phyloP scores from a whole-genome alignment of 2,888 invertebrate genomes.

The Hyposoter didymator region DNA sequence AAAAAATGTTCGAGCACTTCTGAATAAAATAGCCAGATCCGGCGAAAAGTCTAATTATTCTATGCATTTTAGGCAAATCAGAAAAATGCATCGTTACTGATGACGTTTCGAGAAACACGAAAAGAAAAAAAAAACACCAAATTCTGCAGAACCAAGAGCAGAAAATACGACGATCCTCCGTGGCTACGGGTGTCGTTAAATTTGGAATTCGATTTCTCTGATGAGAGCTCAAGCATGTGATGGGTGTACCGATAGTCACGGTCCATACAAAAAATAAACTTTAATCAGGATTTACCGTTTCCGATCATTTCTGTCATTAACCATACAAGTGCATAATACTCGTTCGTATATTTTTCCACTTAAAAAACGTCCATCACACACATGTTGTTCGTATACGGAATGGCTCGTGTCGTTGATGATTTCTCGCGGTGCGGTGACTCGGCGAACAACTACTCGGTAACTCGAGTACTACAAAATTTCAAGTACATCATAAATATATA shows the following conservation, averaged over 20 bases:
- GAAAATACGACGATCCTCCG: neutral
- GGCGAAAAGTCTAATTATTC: too few relatives aligned
- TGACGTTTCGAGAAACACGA: too few relatives aligned
- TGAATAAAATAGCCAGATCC: too few relatives aligned
- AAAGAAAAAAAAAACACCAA: neutral
- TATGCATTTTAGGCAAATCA: too few relatives aligned
- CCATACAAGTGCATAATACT: neutral
- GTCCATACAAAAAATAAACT: conserved; percentile 27
- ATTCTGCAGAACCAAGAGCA: neutral
- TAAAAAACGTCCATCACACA: conserved; percentile 40
- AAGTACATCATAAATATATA: conserved; percentile 22
- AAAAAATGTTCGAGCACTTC: too few relatives aligned
- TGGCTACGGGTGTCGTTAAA: neutral
- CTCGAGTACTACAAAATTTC: conserved; percentile 62
- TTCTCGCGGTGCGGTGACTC: conserved; percentile 63
- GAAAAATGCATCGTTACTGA: too few relatives aligned
- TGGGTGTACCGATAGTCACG: neutral
- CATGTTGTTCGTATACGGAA: conserved; percentile 48
- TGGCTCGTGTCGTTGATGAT: conserved; percentile 61
- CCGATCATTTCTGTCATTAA: neutral
- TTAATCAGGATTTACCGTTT: conserved; percentile 47
- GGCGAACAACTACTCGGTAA: conserved; percentile 62
- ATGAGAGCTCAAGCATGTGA: neutral
- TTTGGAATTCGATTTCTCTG: neutral
- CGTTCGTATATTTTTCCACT: neutral